Conservation (phyloP, 2,113 vertebrate species). For the Phoenicopterus ruber region DNA sequence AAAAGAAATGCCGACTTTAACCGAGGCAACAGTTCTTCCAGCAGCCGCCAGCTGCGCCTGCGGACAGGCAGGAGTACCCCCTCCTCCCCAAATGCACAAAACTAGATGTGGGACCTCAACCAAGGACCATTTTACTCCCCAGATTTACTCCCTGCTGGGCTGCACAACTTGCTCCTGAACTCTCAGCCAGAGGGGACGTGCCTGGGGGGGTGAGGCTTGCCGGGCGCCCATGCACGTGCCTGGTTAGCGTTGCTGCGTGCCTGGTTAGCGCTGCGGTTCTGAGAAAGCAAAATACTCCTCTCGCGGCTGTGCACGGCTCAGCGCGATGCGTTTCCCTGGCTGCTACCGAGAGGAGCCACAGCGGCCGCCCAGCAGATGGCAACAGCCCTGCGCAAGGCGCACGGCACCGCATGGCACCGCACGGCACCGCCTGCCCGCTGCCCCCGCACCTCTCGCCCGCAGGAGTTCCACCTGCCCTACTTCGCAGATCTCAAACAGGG, state of each 20-base stretch:
- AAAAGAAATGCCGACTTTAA: neutral
- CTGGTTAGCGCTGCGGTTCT: neutral
- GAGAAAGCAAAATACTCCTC: neutral
- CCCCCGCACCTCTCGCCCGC: neutral
- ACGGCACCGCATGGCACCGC: neutral
- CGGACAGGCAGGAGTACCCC: neutral
- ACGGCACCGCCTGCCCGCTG: too few species aligned
- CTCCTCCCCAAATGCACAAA: neutral
- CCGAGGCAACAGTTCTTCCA: neutral
- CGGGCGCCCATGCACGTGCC: neutral
- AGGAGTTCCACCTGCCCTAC: fast-evolving
- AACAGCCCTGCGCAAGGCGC: neutral
- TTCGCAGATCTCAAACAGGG: too few species aligned
- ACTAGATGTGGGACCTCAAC: neutral
- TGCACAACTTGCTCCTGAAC: neutral
- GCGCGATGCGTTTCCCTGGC: neutral
- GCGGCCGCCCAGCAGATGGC: constrained; percentile 48
- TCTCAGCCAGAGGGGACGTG: fast-evolving
- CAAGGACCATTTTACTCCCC: neutral
- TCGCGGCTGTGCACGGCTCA: fast-evolving
- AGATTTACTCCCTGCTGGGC: fast-evolving
- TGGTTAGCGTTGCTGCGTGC: neutral
- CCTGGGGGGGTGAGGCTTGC: too few species aligned
- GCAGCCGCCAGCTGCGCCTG: neutral
- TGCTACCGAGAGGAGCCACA: neutral